phyloP scores from a whole-genome alignment of 2,113 vertebrate genomes.

The Tetrao urogallus region DNA sequence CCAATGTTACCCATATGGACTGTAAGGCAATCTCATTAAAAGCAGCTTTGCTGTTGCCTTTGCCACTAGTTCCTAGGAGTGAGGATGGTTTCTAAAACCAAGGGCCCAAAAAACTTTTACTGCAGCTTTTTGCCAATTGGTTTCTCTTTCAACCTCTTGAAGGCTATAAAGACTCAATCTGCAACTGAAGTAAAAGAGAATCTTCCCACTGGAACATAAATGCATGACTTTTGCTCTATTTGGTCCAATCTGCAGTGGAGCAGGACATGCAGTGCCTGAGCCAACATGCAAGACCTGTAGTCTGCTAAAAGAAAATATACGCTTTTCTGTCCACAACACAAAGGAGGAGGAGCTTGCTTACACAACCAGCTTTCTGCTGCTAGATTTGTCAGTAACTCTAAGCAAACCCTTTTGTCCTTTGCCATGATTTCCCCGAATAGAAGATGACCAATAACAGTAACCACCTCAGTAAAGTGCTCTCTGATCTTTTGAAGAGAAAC shows the following conservation, averaged over 20 bases:
- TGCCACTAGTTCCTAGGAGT: not conserved
- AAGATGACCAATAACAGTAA: not conserved
- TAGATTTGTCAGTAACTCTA: not conserved
- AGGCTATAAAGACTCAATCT: not conserved
- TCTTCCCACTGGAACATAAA: not conserved
- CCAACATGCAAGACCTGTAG: not conserved
- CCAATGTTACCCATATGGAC: not conserved
- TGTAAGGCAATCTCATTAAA: not conserved
- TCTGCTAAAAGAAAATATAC: not conserved
- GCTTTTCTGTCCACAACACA: not conserved
- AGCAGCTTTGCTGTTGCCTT: not conserved
- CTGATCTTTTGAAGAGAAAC: not conserved
- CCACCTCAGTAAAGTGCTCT: not conserved
- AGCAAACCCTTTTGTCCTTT: not conserved
- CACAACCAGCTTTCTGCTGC: not conserved
- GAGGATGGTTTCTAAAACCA: not conserved
- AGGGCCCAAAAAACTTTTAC: not conserved
- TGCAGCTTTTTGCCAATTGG: not conserved
- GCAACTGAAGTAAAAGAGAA: not conserved
- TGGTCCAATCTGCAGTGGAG: not conserved
- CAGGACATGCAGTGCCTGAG: not conserved
- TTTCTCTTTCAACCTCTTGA: not conserved
- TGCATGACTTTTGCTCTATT: not conserved
- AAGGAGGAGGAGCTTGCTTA: not conserved
- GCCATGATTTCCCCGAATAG: not conserved